These are phyloP conservation scores for Agrotis clavis DNA, from an alignment of 2,888 invertebrate genomes.

Conservation along the genomic window DNA sequence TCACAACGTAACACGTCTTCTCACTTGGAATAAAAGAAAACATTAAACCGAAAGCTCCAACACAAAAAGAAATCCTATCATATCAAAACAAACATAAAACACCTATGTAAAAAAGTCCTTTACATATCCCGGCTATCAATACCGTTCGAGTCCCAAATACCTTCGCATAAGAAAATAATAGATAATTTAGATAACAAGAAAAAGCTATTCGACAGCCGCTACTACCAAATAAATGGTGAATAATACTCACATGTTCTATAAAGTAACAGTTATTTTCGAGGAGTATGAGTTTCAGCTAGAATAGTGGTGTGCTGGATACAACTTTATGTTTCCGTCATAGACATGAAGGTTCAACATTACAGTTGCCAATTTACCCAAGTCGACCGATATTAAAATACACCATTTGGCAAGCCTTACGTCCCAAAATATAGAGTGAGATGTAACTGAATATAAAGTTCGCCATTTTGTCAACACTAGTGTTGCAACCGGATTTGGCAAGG, in stretches of 20 bases:
- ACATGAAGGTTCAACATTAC: conserved; percentile 68
- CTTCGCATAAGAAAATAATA: conserved; percentile 76
- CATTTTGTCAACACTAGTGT: conserved; percentile 76
- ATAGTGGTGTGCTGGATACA: conserved; percentile 55
- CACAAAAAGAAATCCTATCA: conserved; percentile 62
- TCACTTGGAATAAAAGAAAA: conserved; percentile 41
- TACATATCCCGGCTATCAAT: conserved; percentile 73
- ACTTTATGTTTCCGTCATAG: conserved; percentile 78
- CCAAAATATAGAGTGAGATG: conserved; percentile 74
- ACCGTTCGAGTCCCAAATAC: conserved; percentile 70
- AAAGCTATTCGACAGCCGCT: conserved; percentile 75
- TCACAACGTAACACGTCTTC: conserved; percentile 21
- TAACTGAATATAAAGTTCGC: conserved; percentile 77
- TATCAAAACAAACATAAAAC: conserved; percentile 66
- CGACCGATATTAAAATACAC: conserved; percentile 83
- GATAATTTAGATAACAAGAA: conserved; percentile 87
- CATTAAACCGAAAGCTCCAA: conserved; percentile 37
- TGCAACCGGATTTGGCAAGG: conserved; percentile 74
- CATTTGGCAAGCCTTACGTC: conserved; percentile 84
- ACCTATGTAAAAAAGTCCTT: conserved; percentile 68
- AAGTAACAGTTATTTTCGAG: conserved; percentile 53
- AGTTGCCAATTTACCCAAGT: conserved; percentile 80
- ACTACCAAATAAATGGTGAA: conserved; percentile 78
- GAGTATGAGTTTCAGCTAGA: conserved; percentile 39
- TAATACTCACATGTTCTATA: conserved; percentile 76